These are phyloP conservation scores for Esperia sulphurella DNA, from an alignment of 2,888 invertebrate genomes.

Conservation along the genomic window DNA sequence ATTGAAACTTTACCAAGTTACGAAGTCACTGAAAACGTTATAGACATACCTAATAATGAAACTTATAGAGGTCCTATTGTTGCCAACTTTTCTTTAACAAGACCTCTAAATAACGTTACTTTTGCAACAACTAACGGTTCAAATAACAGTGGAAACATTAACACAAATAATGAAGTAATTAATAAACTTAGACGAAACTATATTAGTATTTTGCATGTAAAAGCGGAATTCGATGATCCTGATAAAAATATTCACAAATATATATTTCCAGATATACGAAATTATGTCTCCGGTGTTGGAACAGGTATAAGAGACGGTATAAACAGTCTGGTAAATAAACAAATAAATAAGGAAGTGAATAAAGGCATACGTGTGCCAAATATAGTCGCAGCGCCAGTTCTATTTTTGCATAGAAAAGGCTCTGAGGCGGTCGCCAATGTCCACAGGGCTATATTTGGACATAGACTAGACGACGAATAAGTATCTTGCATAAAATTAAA, in stretches of 20 bases:
- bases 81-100: slow-evolving; percentile 29
- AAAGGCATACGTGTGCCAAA: slow-evolving; percentile 12
- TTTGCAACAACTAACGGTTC: slow-evolving; percentile 9
- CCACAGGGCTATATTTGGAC: slow-evolving; percentile 16
- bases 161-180: slow-evolving; percentile 8
- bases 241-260: slow-evolving; percentile 9
- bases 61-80: slow-evolving; percentile 32
- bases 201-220: slow-evolving; percentile 33
- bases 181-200: slow-evolving; percentile 19
- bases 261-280: slow-evolving; percentile 28
- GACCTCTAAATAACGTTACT: slow-evolving; percentile 34
- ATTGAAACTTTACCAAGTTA: slow-evolving; percentile 23
- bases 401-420: slow-evolving; percentile 20
- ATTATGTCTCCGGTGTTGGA: slow-evolving; percentile 33
- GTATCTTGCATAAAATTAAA: background rate
- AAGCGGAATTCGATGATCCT: slow-evolving; percentile 32
- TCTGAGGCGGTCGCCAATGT: slow-evolving; percentile 14
- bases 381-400: slow-evolving; percentile 14
- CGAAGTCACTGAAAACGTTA: slow-evolving; percentile 51
- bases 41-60: slow-evolving; percentile 48
- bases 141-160: background rate
- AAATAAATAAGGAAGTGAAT: slow-evolving; percentile 14
- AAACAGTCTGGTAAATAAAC: slow-evolving; percentile 29
- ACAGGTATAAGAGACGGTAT: slow-evolving; percentile 35
- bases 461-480: background rate